These are phyloP conservation scores for Pogonognathellus flavescens DNA, from an alignment of 1,140 invertebrate genomes.

Conservation along the genomic window DNA sequence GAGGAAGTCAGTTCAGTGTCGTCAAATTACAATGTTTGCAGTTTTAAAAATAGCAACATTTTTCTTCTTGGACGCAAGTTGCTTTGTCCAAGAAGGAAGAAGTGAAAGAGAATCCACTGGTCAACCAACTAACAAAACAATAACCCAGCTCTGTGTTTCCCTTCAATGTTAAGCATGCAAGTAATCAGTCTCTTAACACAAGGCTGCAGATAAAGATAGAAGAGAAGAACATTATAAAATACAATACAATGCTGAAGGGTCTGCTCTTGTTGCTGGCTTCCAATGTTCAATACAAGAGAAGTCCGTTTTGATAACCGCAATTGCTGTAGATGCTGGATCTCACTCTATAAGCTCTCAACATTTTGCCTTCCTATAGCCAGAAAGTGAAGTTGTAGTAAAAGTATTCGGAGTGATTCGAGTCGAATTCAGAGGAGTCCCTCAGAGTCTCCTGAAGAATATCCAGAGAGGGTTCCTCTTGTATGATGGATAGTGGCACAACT, in stretches of 20 bases:
- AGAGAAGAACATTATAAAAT: neutral
- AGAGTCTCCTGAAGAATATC: slow-evolving; percentile 30
- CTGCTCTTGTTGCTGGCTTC: slow-evolving; percentile 34
- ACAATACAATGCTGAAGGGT: slow-evolving; percentile 17
- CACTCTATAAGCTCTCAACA: slow-evolving; percentile 28
- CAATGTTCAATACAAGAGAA: slow-evolving; percentile 26
- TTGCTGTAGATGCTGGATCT: slow-evolving; percentile 10
- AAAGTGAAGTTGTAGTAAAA: slow-evolving; percentile 18
- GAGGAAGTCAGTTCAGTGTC: neutral
- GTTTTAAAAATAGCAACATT: neutral
- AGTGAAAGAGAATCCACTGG: slow-evolving; percentile 27
- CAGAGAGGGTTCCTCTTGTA: slow-evolving; percentile 44
- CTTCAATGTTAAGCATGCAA: neutral
- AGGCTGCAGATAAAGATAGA: neutral
- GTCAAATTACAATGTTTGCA: neutral
- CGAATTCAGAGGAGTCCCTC: slow-evolving; percentile 23
- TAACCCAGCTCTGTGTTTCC: neutral
- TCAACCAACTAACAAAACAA: slow-evolving; percentile 32
- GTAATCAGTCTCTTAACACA: neutral
- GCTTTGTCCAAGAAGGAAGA: slow-evolving; percentile 29
- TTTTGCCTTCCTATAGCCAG: slow-evolving; percentile 25
- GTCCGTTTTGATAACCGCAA: slow-evolving; percentile 28
- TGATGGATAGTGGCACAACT: neutral
- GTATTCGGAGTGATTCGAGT: slow-evolving; percentile 36
- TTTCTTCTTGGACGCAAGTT: slow-evolving; percentile 17